Conservation (phyloP, 1,140 invertebrate species). For the Bombus pyrosoma region DNA sequence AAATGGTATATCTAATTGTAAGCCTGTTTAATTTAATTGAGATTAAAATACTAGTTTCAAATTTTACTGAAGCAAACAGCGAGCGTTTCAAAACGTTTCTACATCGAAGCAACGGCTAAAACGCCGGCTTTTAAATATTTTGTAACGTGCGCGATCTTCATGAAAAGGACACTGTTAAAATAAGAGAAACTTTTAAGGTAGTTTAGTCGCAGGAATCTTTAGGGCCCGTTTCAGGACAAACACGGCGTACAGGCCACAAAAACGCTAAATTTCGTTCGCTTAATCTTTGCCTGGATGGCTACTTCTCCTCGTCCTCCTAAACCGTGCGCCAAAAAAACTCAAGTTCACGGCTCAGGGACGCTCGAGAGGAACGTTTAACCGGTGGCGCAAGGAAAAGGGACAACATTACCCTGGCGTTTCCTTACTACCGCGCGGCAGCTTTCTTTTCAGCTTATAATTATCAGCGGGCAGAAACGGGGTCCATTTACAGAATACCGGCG, state of each 20-base stretch:
- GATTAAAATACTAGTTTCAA: conserved; percentile 2
- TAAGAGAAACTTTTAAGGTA: conserved; percentile 11
- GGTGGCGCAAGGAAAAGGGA: neutral
- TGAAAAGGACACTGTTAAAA: conserved; percentile 1
- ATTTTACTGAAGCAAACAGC: neutral
- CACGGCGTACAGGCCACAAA: neutral
- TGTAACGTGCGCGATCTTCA: neutral
- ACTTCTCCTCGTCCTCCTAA: neutral
- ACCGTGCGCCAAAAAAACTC: neutral
- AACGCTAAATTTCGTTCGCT: conserved; percentile 2
- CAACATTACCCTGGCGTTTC: conserved; percentile 19
- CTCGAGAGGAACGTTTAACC: conserved; percentile 9
- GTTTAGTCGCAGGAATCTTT: neutral
- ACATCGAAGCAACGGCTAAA: neutral
- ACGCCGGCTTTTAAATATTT: conserved; percentile 13
- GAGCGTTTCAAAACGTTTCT: neutral
- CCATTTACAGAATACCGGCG: conserved; percentile 29
- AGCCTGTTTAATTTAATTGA: neutral
- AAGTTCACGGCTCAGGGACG: neutral
- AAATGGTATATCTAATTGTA: neutral
- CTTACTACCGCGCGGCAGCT: conserved; percentile 22
- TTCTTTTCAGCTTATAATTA: conserved; percentile 46
- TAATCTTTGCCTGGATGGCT: neutral
- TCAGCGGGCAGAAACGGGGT: conserved; percentile 46
- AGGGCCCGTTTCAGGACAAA: neutral